Base-by-base conservation (phyloP, 1,140 invertebrate genomes). In the Calephelis virginiensis region DNA sequence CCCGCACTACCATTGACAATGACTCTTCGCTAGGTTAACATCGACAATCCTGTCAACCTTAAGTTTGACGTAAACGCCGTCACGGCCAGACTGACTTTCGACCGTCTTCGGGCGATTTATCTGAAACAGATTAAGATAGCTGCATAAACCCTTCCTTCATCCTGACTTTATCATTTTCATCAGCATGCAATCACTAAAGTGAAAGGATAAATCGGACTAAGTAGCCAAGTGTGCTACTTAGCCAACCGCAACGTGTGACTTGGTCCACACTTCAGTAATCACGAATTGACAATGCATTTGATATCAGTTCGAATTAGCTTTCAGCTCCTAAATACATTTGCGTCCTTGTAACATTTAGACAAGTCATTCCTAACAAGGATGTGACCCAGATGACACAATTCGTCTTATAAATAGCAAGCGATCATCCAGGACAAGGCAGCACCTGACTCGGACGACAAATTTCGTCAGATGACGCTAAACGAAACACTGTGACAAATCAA, bases 331-430 rank as follows among this genome's bases (percentile, higher is more conserved):
- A 3, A 28, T 28, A 53, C 11, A 49, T 12, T 12, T 49, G n/a
- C 48, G n/a, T 14, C 48, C 6, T 49, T 49, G 48, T 49, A 50
- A 14, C 1, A 50, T 50, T 14, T 50, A 17, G 8, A 50, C 49
- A 17, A 17, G 49, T 14, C 49, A 50, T 9, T 17, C 40, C 60
- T n/a, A 8, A 13, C 13, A 45, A 8, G 63, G 69, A 61, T 64
- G 47, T 67, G 62, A 64, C 62, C 63, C 63, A 66, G 69, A 71
- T 66, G 69, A 71, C 69, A 67, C 9, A 47, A 46, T 68, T 56
- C 66, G 49, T 68, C 61, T 63, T 5, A 59, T 28, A 56, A 50
- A 11, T 45, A 63, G 53, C 64, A 38, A 50, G 40, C 10, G 17
- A 45, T n/a, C 12, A 43, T 50, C 13, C 47, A 62, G 49, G 60